A percentile compares a stretch with the other conserved stretches of the same genome.
phyloP scores from a whole-genome alignment of 2,113 vertebrate species.

The Grammomys surdaster region DNA sequence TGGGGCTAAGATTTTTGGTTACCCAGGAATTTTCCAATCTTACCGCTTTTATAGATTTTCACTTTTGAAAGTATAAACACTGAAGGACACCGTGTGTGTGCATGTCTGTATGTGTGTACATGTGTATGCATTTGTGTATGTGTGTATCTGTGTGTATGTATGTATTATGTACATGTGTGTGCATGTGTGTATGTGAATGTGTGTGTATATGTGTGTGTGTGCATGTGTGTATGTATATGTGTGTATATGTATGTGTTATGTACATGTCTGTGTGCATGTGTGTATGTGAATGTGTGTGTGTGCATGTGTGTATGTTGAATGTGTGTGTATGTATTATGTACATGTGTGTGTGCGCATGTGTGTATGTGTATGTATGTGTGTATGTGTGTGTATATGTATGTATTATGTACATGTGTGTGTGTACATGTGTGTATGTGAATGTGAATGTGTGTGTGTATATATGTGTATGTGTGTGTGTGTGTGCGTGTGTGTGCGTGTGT shows the following conservation, averaged over 20 bases:
- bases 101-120: background rate
- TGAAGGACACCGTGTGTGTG: background rate
- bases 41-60: constrained; percentile 37
- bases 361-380: background rate
- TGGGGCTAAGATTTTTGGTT: constrained; percentile 51
- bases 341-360: background rate
- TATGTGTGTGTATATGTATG: background rate
- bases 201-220: background rate
- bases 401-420: background rate
- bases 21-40: constrained; percentile 56
- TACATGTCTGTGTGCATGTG: background rate
- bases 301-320: background rate
- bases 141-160: background rate
- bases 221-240: background rate
- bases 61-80: constrained; percentile 56
- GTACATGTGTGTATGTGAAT: background rate
- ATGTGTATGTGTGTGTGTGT: background rate
- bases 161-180: background rate
- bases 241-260: background rate
- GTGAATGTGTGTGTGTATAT: background rate
- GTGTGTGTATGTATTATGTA: background rate
- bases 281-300: background rate
- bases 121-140: too few relatives aligned
- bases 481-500: background rate
- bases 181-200: background rate